Percentiles rank a stretch among this genome's conserved stretches.
Evolutionary conservation across 2,888 invertebrate genomes (phyloP).

Genomic region (Girardia tigrina): DNA sequence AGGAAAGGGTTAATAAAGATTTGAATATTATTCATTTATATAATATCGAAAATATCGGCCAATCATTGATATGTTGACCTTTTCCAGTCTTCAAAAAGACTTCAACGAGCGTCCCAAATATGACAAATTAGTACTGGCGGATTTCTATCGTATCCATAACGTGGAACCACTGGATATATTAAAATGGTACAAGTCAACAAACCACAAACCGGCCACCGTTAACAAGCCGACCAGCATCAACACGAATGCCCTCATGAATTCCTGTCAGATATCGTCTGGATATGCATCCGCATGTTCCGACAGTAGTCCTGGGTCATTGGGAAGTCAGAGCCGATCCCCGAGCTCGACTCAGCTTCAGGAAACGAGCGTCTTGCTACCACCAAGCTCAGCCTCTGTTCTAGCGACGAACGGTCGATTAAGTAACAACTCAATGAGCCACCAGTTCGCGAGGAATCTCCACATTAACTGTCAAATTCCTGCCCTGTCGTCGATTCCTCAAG

Average conservation of each 20-base stretch:
- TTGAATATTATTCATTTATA: too few relatives aligned
- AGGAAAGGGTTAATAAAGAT: too few relatives aligned
- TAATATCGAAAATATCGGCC: too few relatives aligned
- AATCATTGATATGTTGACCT: too few relatives aligned
- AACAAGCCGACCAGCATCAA: background rate
- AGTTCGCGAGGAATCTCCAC: background rate
- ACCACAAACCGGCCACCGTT: background rate
- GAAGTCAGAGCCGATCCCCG: conserved; percentile 35
- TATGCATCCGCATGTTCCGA: conserved; percentile 35
- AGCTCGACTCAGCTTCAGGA: conserved; percentile 25
- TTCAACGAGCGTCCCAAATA: conserved; percentile 83
- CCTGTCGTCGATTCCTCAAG: background rate
- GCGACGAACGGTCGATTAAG: background rate
- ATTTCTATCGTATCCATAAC: conserved; percentile 70
- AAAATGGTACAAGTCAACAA: conserved; percentile 59
- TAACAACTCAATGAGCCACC: background rate
- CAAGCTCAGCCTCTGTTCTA: background rate
- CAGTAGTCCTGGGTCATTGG: conserved; percentile 36
- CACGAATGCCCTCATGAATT: background rate
- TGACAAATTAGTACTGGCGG: conserved; percentile 68
- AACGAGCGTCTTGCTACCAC: background rate
- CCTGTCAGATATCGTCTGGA: conserved; percentile 28
- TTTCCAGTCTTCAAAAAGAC: conserved; percentile 74
- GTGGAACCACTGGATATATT: conserved; percentile 59
- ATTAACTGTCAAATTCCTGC: background rate